Evolutionary conservation across 2,888 invertebrate genomes (phyloP), one percentile per base, ranked within the genome.

Genomic region (Drosophila heteroneura): DNA sequence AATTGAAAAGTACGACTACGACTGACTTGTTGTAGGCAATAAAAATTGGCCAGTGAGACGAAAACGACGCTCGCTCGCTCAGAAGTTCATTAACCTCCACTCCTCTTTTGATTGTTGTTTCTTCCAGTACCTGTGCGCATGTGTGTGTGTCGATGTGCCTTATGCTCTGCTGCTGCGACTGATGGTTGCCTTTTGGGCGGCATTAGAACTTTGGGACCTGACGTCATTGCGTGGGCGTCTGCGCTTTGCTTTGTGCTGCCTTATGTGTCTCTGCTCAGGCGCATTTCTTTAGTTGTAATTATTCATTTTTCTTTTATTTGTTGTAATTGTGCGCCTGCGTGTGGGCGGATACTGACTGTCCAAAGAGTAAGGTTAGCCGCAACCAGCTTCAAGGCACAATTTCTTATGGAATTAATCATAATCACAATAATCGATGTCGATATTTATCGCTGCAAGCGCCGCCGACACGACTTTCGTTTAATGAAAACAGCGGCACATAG

Each of bases 41-140:
- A 75, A 83, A 90, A 85, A 89, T 89, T 86, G 90, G 77, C 76
- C 78, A 86, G 64, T 76, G 76, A 83, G 83, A 74, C 78, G 65
- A 58, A 44, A 58, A 47, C 54, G 16, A 28, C 28, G 53, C 53
- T 22, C n/a, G 35, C 28, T 33, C 56, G 63, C 76, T 67, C 54
- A 54, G 51, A 59, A 83, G 85, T 85, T 85, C 85, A 62, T 76
- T 80, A 85, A 88, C 85, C 89, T 72, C 33, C 26, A 26, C 47
- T 47, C 26, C 26, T 60, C 64, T 58, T 62, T 52, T 44, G 32
- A 39, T 53, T 53, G 60, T 52, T 61, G 61, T 71, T 71, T 73
- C 69, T 67, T 73, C 61, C 69, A 61, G 19, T 51, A 37, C 54
- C 51, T 28, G 14, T 52, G 41, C 37, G 16, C 47, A 12, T 67